These are phyloP conservation scores for Penelope pileata DNA, from an alignment of 2,113 vertebrate genomes.

Conservation along the genomic window DNA sequence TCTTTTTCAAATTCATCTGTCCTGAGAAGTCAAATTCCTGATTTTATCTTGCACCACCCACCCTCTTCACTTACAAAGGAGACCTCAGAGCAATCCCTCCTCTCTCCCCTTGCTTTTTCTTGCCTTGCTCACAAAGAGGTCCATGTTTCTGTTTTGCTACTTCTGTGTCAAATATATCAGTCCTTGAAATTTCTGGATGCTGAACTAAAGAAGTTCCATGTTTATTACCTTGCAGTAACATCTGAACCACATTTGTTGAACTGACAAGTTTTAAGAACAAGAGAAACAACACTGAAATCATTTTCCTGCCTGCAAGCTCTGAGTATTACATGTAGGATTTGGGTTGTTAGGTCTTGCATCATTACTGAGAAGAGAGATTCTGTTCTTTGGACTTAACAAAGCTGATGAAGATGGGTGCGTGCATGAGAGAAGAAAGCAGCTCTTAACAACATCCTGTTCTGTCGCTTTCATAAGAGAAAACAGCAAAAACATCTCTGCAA, in stretches of 20 bases:
- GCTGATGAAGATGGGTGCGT: not conserved
- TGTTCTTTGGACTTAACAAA: not conserved
- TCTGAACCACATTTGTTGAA: not conserved
- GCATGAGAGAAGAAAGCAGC: not conserved
- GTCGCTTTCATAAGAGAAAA: not conserved
- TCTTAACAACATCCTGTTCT: not conserved
- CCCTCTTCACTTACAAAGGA: not conserved
- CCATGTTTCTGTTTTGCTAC: not conserved
- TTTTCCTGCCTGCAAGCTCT: not conserved
- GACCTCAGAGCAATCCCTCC: not conserved
- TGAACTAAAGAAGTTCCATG: not conserved
- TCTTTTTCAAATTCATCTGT: slow-evolving; percentile 27
- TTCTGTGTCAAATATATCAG: not conserved
- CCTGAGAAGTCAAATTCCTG: slow-evolving; percentile 54
- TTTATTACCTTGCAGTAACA: not conserved
- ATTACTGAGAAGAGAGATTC: not conserved
- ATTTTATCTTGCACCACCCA: slow-evolving; percentile 57
- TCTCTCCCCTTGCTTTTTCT: not conserved
- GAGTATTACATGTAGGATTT: not conserved
- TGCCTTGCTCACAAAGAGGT: not conserved
- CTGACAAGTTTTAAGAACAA: not conserved
- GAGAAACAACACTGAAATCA: not conserved
- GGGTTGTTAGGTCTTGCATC: not conserved
- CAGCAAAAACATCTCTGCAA: not conserved
- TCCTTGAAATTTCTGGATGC: not conserved